These are phyloP conservation scores for Dolichallabes microphthalmus DNA, from an alignment of 2,113 vertebrate genomes.

Conservation along the genomic window DNA sequence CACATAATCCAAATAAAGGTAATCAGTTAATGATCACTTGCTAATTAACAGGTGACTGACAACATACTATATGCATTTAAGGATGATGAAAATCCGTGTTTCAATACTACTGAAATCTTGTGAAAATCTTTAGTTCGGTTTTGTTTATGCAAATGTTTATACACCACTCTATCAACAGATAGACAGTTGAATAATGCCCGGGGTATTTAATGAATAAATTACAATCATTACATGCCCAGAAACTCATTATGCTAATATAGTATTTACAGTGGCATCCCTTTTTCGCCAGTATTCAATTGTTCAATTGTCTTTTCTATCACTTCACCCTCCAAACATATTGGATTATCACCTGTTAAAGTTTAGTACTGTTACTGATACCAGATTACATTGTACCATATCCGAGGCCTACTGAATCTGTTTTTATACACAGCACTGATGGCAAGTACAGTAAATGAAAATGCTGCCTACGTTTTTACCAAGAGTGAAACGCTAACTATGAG, in stretches of 20 bases:
- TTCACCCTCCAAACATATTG: neutral
- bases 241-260: neutral
- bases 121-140: neutral
- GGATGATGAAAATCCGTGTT: neutral
- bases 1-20: neutral
- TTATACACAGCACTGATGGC: neutral
- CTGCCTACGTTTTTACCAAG: neutral
- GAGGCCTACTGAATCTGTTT: neutral
- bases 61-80: neutral
- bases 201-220: neutral
- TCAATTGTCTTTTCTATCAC: neutral
- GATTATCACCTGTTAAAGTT: neutral
- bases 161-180: neutral
- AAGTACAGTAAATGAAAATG: neutral
- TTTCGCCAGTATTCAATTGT: neutral
- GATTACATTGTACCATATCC: neutral
- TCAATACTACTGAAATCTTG: neutral
- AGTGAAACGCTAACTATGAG: neutral
- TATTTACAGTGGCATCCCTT: neutral
- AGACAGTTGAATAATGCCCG: neutral
- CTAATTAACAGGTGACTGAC: neutral
- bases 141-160: neutral
- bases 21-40: neutral
- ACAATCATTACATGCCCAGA: neutral
- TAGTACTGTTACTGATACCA: neutral